These are phyloP conservation scores for Aporrectodea caliginosa DNA, from an alignment of 1,140 invertebrate genomes.

Conservation along the genomic window DNA sequence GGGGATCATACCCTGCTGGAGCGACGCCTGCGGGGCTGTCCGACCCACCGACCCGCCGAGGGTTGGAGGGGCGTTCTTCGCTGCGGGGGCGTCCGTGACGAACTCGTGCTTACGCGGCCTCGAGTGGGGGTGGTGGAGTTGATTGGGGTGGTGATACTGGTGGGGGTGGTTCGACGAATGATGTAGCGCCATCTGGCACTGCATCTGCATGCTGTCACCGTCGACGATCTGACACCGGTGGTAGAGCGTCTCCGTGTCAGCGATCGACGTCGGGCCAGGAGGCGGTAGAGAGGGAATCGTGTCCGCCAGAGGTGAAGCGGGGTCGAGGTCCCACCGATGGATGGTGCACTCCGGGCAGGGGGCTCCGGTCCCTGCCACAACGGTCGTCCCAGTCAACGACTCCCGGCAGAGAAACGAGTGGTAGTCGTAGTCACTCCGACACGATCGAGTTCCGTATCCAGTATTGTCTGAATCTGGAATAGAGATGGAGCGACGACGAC, in stretches of 20 bases:
- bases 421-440: not conserved
- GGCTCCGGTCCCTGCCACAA: not conserved
- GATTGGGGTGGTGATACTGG: too few species aligned
- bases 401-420: not conserved
- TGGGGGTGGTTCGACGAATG: too few species aligned
- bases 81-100: not conserved
- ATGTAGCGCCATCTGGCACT: not conserved
- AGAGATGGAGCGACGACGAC: not conserved
- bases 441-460: not conserved
- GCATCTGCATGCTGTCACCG: not conserved
- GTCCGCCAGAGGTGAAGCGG: too few species aligned
- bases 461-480: not conserved
- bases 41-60: not conserved
- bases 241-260: too few species aligned
- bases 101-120: not conserved
- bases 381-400: not conserved
- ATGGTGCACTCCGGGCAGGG: not conserved
- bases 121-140: too few species aligned
- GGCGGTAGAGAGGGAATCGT: not conserved
- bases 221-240: too few species aligned
- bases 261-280: too few species aligned
- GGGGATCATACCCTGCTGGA: too few species aligned
- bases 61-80: too few species aligned
- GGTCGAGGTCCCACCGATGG: not conserved
- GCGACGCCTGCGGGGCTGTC: not conserved